Evolutionary conservation across 2,888 invertebrate species (phyloP).

Genomic region (Parasteatoda lunata): DNA sequence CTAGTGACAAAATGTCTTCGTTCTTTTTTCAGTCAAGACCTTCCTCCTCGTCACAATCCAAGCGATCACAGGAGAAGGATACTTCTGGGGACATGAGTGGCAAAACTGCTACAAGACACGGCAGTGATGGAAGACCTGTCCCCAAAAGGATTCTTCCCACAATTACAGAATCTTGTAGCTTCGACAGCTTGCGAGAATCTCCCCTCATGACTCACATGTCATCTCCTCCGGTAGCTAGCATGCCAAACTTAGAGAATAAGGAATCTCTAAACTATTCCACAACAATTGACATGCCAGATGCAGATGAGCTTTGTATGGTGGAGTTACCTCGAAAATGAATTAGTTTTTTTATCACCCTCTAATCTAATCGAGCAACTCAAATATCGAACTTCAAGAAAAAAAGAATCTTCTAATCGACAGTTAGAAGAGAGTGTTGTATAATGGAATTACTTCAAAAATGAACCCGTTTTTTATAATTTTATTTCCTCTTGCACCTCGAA

Average conservation of each 20-base stretch:
- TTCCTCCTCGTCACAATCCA: neutral
- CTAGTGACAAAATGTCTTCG: constrained; percentile 24
- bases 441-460: too few relatives aligned
- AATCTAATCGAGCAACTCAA: too few relatives aligned
- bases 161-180: constrained; percentile 56
- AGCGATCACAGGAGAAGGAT: constrained; percentile 9
- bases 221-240: constrained; percentile 6
- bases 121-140: constrained; percentile 32
- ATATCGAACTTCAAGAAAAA: too few relatives aligned
- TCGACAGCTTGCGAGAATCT: constrained; percentile 58
- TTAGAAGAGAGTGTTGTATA: too few relatives aligned
- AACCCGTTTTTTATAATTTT: neutral
- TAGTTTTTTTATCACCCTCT: neutral
- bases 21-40: constrained; percentile 16
- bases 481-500: neutral
- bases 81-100: neutral
- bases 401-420: too few relatives aligned
- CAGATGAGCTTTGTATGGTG: neutral
- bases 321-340: neutral
- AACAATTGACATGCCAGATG: constrained; percentile 57
- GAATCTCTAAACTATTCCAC: neutral
- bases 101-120: constrained; percentile 3
- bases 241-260: constrained; percentile 9
- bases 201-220: constrained; percentile 11
- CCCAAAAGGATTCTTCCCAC: constrained; percentile 46